Evolutionary conservation across 2,113 vertebrate species (phyloP).

Genomic region (Cercocebus atys): DNA sequence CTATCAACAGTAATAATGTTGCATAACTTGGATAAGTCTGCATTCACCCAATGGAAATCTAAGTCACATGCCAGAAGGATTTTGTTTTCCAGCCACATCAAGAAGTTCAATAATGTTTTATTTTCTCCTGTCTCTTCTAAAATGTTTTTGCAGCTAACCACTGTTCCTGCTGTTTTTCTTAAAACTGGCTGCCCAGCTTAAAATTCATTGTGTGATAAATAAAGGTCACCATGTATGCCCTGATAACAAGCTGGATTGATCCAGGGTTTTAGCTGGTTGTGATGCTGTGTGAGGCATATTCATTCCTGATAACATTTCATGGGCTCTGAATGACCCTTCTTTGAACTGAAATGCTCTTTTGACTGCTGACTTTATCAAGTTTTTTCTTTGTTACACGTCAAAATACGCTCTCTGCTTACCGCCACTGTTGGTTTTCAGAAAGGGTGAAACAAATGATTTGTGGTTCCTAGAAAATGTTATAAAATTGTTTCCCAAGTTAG

Average conservation of each 20-base stretch:
- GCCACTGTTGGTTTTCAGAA: slow-evolving; percentile 9
- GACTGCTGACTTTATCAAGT: not conserved
- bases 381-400: slow-evolving; percentile 58
- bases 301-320: not conserved
- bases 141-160: not conserved
- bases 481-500: slow-evolving; percentile 74
- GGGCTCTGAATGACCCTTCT: slow-evolving; percentile 22
- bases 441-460: slow-evolving; percentile 65
- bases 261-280: not conserved
- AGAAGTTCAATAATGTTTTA: not conserved
- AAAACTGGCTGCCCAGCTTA: not conserved
- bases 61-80: not conserved
- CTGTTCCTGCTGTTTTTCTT: not conserved
- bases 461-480: slow-evolving; percentile 65
- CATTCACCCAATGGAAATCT: not conserved
- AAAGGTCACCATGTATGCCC: not conserved
- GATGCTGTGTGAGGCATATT: not conserved
- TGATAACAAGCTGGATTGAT: not conserved
- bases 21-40: not conserved
- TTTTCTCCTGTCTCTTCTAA: slow-evolving; percentile 5
- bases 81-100: not conserved
- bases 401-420: not conserved
- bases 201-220: not conserved
- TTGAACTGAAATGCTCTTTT: slow-evolving; percentile 59
- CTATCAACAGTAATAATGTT: not conserved